Evolutionary conservation across 2,888 invertebrate species (phyloP).

Genomic region (Lobophora halterata): DNA sequence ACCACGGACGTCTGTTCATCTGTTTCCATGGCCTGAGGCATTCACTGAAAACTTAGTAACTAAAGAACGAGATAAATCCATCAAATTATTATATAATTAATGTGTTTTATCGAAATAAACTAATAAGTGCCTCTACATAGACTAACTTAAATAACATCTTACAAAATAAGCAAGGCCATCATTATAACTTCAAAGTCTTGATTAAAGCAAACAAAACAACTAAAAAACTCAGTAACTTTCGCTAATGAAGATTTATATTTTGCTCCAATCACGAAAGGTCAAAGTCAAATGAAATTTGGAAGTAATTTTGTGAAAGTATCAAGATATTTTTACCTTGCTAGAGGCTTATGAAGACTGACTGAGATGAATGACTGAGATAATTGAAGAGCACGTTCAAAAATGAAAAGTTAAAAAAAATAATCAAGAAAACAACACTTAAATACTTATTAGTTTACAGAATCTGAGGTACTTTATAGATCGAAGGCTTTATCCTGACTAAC

Average conservation of each 20-base stretch:
- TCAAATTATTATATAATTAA: too few species aligned
- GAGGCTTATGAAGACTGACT: conserved; percentile 61
- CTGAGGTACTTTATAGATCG: too few species aligned
- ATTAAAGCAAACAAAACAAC: conserved; percentile 26
- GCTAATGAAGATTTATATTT: conserved; percentile 43
- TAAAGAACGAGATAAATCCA: too few species aligned
- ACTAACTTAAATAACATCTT: conserved; percentile 7
- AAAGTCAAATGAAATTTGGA: conserved; percentile 42
- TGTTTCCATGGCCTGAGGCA: too few species aligned
- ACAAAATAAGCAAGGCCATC: conserved; percentile 20
- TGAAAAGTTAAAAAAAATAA: too few species aligned
- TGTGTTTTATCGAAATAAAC: too few species aligned
- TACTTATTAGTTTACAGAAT: too few species aligned
- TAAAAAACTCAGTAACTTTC: conserved; percentile 27
- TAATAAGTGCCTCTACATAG: too few species aligned
- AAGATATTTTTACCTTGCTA: conserved; percentile 45
- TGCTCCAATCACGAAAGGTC: conserved; percentile 33
- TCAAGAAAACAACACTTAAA: too few species aligned
- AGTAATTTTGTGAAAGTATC: conserved; percentile 50
- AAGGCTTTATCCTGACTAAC: too few species aligned
- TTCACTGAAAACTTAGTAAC: too few species aligned
- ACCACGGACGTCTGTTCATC: too few species aligned
- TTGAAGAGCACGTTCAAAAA: conserved; percentile 58
- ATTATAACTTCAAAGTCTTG: conserved; percentile 25
- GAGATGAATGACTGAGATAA: conserved; percentile 67